A percentile compares a stretch with the other conserved stretches of the same genome.
phyloP scores from a whole-genome alignment of 2,113 vertebrate genomes.

The Petaurus breviceps region DNA sequence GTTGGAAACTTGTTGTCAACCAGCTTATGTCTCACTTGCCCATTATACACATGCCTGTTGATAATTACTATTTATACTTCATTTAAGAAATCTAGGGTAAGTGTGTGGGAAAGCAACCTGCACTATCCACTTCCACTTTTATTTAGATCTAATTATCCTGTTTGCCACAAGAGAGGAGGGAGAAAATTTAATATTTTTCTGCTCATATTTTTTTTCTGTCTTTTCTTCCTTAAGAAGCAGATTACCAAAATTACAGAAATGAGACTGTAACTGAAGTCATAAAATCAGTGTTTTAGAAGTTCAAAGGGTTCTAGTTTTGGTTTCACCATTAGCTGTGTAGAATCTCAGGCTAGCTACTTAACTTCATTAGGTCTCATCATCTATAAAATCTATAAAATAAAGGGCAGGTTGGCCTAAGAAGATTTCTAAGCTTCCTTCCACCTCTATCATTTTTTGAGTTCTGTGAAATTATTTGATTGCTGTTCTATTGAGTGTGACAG shows the following conservation, averaged over 20 bases:
- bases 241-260: neutral
- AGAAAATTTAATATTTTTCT: conserved; percentile 46
- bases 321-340: neutral
- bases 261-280: neutral
- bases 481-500: neutral
- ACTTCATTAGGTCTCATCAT: neutral
- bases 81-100: conserved; percentile 66
- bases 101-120: conserved; percentile 41
- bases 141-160: conserved; percentile 56
- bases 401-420: neutral
- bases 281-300: neutral
- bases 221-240: neutral
- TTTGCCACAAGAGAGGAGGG: conserved; percentile 48
- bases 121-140: conserved; percentile 61
- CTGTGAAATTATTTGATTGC: neutral
- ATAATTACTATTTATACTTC: conserved; percentile 74
- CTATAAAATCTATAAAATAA: neutral
- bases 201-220: neutral
- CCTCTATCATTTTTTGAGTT: neutral
- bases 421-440: neutral
- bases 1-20: conserved; percentile 61
- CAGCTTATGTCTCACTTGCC: conserved; percentile 51
- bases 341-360: neutral
- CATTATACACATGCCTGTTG: conserved; percentile 54
- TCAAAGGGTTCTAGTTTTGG: neutral